Conservation (phyloP, 2,113 vertebrate genomes). For the Tragelaphus strepsiceros region DNA sequence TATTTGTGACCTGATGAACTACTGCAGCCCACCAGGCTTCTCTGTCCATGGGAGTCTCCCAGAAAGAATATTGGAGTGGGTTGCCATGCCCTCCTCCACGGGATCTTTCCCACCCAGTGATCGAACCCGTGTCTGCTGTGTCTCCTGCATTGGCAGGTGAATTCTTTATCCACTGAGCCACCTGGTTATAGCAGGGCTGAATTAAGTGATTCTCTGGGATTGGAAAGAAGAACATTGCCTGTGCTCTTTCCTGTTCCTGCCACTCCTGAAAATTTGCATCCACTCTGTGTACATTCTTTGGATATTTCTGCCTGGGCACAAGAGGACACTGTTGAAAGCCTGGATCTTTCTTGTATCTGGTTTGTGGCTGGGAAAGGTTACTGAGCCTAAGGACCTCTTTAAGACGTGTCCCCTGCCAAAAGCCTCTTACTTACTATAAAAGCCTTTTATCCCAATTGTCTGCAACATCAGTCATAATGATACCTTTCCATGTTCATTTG, state of each 20-base stretch:
- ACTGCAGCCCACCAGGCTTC: neutral
- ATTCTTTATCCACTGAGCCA: neutral
- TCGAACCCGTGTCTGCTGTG: neutral
- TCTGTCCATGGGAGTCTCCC: neutral
- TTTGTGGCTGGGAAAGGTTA: neutral
- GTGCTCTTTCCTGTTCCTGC: neutral
- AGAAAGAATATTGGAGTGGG: neutral
- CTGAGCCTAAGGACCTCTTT: neutral
- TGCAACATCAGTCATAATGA: conserved; percentile 50
- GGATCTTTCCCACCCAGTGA: neutral
- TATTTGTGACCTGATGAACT: neutral
- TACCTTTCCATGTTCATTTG: conserved; percentile 37
- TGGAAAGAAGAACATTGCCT: neutral
- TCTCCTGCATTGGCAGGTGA: neutral
- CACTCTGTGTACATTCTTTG: neutral
- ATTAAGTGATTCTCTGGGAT: neutral
- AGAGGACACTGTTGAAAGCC: neutral
- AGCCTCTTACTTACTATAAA: conserved; percentile 9
- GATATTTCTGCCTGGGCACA: neutral
- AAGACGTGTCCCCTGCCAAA: neutral
- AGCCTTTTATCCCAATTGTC: conserved; percentile 50
- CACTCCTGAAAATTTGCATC: neutral
- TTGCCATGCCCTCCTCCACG: neutral
- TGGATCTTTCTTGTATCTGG: neutral
- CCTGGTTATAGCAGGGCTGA: neutral